Evolutionary conservation across 2,113 vertebrate genomes (phyloP).

Genomic region (Epinephelus lanceolatus): DNA sequence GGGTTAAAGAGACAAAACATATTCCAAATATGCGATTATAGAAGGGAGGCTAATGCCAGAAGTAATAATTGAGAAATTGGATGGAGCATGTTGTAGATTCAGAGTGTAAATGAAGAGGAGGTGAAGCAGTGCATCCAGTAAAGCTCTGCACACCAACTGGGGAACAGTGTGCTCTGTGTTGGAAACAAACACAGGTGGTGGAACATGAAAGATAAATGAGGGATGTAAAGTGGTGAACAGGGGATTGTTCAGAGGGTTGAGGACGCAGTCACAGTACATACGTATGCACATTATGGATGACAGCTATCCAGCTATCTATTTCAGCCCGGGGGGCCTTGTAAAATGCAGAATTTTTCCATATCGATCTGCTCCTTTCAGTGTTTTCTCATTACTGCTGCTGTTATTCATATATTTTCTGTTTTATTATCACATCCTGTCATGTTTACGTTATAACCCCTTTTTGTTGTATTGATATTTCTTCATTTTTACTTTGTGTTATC

Average conservation of each 20-base stretch:
- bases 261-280: conserved; percentile 10
- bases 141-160: not conserved
- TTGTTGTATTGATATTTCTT: not conserved
- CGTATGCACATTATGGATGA: conserved; percentile 12
- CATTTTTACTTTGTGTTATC: not conserved
- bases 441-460: not conserved
- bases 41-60: not conserved
- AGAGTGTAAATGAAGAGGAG: not conserved
- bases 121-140: conserved; percentile 6
- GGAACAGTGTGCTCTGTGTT: conserved; percentile 37
- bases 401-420: not conserved
- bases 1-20: conserved; percentile 27
- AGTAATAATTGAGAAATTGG: conserved; percentile 16
- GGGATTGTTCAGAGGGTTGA: conserved; percentile 16
- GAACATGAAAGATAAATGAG: conserved; percentile 58
- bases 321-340: not conserved
- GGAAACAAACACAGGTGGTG: conserved; percentile 31
- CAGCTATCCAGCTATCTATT: conserved; percentile 33
- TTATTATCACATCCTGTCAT: not conserved
- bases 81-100: conserved; percentile 6
- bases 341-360: conserved; percentile 12
- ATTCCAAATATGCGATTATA: conserved; percentile 7
- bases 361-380: not conserved
- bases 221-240: conserved; percentile 41
- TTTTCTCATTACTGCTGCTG: not conserved